Conservation (phyloP, 2,888 invertebrate genomes). For the Cordilura impudica region DNA sequence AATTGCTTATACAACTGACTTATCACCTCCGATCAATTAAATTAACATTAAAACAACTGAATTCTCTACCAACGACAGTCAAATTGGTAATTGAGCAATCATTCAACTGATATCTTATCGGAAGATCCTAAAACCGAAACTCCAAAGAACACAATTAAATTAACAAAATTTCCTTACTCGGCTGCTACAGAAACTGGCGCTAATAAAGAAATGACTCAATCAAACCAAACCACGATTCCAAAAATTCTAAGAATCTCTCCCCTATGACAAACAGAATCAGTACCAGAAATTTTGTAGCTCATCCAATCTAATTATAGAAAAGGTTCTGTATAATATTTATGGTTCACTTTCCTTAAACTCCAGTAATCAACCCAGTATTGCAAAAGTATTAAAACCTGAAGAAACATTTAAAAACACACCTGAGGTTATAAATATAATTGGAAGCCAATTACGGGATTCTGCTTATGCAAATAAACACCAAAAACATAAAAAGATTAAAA, state of each 20-base stretch:
- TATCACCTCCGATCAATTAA: background rate
- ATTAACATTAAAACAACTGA: background rate
- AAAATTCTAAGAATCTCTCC: too few relatives aligned
- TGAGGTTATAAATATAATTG: slow-evolving; percentile 32
- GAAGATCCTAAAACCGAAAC: too few relatives aligned
- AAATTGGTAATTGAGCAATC: background rate
- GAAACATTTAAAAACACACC: background rate
- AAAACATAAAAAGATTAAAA: background rate
- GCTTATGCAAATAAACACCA: slow-evolving; percentile 1
- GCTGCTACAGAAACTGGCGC: too few relatives aligned
- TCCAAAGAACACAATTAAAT: too few relatives aligned
- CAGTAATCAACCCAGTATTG: background rate
- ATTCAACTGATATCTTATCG: too few relatives aligned
- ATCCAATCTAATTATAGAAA: background rate
- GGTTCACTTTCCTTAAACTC: background rate
- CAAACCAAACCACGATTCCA: too few relatives aligned
- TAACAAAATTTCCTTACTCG: too few relatives aligned
- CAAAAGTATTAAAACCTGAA: slow-evolving; percentile 6
- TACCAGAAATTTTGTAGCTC: background rate
- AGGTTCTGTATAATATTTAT: background rate
- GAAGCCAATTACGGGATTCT: slow-evolving; percentile 23
- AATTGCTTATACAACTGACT: background rate
- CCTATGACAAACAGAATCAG: background rate
- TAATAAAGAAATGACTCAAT: too few relatives aligned
- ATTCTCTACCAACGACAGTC: background rate